A percentile compares a stretch with the other conserved stretches of the same genome.
Evolutionary conservation across 2,113 vertebrate genomes (phyloP).

Genomic region (Dasypus novemcinctus): DNA sequence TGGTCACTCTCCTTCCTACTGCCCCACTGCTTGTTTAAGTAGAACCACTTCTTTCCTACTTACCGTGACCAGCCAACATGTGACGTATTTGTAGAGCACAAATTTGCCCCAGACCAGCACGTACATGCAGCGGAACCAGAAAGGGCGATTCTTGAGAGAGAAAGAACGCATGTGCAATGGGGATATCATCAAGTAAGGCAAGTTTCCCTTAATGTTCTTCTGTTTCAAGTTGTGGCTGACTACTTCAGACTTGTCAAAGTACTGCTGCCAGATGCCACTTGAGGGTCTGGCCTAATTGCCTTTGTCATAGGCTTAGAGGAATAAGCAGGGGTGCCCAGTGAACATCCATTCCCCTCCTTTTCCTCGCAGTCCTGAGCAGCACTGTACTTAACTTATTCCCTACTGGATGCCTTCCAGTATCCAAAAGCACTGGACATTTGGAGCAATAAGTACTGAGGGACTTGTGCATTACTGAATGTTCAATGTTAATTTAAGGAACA

Average conservation of each 20-base stretch:
- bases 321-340: background rate
- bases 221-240: background rate
- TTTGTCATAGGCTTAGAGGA: background rate
- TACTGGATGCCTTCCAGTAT: background rate
- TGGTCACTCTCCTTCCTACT: rapidly evolving
- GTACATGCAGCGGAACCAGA: conserved; percentile 96
- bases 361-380: background rate
- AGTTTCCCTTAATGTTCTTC: background rate
- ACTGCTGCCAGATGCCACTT: background rate
- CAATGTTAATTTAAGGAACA: background rate
- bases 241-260: background rate
- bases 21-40: background rate
- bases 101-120: conserved; percentile 96
- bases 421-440: background rate
- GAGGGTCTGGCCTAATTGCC: too few species aligned
- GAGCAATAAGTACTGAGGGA: background rate
- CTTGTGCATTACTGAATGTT: background rate
- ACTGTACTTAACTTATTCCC: background rate
- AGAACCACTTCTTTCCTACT: conserved; percentile 75
- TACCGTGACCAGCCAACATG: conserved; percentile 97
- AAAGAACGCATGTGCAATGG: background rate
- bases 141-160: conserved; percentile 87
- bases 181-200: background rate
- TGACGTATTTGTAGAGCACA: conserved; percentile 96
- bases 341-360: background rate